Evolutionary conservation across 2,888 invertebrate species (phyloP), one percentile per base, ranked within the genome.

Genomic region (Fissipunctia ypsillon): DNA sequence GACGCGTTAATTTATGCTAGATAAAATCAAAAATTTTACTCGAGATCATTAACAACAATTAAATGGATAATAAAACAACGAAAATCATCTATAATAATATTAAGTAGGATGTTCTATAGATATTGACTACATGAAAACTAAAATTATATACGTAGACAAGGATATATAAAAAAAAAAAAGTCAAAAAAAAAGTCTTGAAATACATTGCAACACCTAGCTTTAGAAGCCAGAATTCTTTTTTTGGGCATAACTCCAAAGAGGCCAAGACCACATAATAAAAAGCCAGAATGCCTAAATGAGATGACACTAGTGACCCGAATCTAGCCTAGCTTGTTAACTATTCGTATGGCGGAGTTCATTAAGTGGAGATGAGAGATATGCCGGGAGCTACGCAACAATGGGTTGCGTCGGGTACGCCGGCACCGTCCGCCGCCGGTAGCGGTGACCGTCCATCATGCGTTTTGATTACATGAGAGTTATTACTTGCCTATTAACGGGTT

Each of bases 301-400:
- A 88, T 85, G 83, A n/a, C 78, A 78, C 75, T 76, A 57, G 72
- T 85, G 85, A 86, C 87, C 88, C 85, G 80, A 66, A 87, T 88
- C 73, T 52, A 77, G 75, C 78, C 73, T 52, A 77, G 75, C 78
- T 88, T 79, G 81, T 88, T 88, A 87, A 31, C 75, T 70, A 84
- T 85, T 76, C 83, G 71, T 81, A 69, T 19, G 57, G 76, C 80
- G 72, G 78, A 75, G 72, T 82, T 84, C 86, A 87, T 89, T 87
- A 88, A 74, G 25, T 64, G 56, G 45, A 83, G 88, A 88, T 88
- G 69, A 14, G n/a, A 82, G 89, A 89, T 89, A 87, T 43, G 83
- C 82, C 61, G n/a, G 69, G 56, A 64, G 76, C 78, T 83, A 85
- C 82, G 89, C 86, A 88, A 89, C 89, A 88, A 88, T 88, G 69